These are phyloP conservation scores for Yasuhikotakia modesta DNA, from an alignment of 2,797 vertebrate species.

Conservation along the genomic window DNA sequence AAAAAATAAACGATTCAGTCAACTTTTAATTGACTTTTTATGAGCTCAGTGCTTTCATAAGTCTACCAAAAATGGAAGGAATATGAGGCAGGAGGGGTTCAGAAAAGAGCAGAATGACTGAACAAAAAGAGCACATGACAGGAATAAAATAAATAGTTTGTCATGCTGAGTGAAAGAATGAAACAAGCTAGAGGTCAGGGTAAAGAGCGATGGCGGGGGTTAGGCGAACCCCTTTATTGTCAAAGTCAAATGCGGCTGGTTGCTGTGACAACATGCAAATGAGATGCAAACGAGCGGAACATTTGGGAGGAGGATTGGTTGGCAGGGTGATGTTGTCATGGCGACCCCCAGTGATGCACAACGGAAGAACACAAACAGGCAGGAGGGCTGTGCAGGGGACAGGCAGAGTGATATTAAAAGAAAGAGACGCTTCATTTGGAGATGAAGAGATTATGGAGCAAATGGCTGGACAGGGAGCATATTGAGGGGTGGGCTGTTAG, in stretches of 20 bases:
- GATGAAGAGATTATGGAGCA: constrained; percentile 40
- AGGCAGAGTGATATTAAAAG: constrained; percentile 28
- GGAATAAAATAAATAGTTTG: constrained; percentile 43
- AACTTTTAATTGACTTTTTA: constrained; percentile 39
- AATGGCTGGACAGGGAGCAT: constrained; percentile 35
- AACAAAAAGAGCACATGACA: constrained; percentile 24
- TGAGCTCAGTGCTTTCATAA: constrained; percentile 26
- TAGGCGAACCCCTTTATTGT: constrained; percentile 61
- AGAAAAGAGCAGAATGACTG: not conserved
- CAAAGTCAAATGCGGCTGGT: constrained; percentile 76
- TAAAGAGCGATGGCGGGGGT: constrained; percentile 30
- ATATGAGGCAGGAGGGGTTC: constrained; percentile 9
- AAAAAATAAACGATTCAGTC: constrained; percentile 25
- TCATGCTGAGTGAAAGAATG: constrained; percentile 39
- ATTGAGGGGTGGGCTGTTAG: constrained; percentile 20
- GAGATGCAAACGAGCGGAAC: constrained; percentile 76
- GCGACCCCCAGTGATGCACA: constrained; percentile 69
- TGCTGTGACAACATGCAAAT: constrained; percentile 80
- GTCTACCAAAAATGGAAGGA: constrained; percentile 16
- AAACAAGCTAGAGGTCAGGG: constrained; percentile 37
- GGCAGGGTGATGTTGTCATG: constrained; percentile 76
- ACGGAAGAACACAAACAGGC: constrained; percentile 54
- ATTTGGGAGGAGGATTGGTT: constrained; percentile 66
- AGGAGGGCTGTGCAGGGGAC: constrained; percentile 30
- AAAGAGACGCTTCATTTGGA: constrained; percentile 35